phyloP scores from a whole-genome alignment of 64 coral and sea anemone genomes.

The Hydrozoanthus tunicans region DNA sequence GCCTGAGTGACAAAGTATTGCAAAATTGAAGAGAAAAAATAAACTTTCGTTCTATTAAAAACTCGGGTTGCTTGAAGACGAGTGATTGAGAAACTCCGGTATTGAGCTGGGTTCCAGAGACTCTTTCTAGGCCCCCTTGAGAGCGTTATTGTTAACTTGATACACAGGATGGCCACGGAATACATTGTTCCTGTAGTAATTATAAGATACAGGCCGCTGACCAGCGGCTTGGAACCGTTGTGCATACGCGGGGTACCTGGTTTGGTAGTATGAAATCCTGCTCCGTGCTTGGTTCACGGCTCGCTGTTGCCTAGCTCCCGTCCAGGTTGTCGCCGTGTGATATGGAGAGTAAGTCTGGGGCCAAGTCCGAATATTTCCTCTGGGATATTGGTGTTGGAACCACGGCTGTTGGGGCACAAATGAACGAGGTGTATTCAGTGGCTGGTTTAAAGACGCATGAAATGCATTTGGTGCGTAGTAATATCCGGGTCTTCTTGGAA shows the following conservation, averaged over 20 bases:
- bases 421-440: conserved; percentile 10
- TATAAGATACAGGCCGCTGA: background rate
- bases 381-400: conserved; percentile 39
- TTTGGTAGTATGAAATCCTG: conserved; percentile 9
- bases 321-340: background rate
- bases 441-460: background rate
- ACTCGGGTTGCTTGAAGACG: no score
- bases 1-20: no score
- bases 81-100: no score
- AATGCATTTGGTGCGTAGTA: conserved; percentile 6
- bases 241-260: background rate
- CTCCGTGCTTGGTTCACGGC: conserved; percentile 3
- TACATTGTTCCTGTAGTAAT: conserved; percentile 30
- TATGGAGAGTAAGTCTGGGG: conserved; percentile 19
- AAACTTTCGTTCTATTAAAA: no score
- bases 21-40: no score
- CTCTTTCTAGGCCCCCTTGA: no score
- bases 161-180: background rate
- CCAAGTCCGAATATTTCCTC: background rate
- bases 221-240: background rate
- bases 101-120: no score
- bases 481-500: background rate
- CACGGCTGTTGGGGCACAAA: conserved; percentile 18
- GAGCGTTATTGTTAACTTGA: no score
- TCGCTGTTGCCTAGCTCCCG: background rate